phyloP scores from a whole-genome alignment of 2,888 invertebrate genomes.

The Halictus quadricinctus region DNA sequence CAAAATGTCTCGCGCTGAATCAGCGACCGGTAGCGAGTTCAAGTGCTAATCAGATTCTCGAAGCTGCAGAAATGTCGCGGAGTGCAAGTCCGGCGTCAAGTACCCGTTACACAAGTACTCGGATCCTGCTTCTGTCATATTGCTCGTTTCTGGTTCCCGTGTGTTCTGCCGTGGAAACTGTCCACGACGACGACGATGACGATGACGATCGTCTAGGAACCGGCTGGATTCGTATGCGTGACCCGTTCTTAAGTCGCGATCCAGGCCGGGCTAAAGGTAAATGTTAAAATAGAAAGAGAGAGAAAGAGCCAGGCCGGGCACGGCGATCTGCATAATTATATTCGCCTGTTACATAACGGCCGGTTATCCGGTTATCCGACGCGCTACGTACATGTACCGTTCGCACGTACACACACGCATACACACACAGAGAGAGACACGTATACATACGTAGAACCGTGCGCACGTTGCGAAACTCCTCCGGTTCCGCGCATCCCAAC shows the following conservation, averaged over 20 bases:
- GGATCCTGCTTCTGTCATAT: background rate
- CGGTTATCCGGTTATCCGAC: slow-evolving; percentile 70
- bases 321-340: slow-evolving; percentile 75
- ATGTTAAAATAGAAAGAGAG: slow-evolving; percentile 65
- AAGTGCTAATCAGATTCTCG: background rate
- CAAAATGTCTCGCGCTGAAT: background rate
- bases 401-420: slow-evolving; percentile 37
- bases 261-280: slow-evolving; percentile 74
- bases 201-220: slow-evolving; percentile 49
- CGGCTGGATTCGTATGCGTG: slow-evolving; percentile 68
- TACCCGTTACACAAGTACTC: background rate
- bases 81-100: background rate
- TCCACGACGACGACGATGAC: slow-evolving; percentile 4
- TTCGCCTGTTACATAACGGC: slow-evolving; percentile 73
- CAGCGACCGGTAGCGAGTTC: background rate
- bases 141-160: background rate
- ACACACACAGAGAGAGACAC: background rate
- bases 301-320: slow-evolving; percentile 49
- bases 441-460: background rate
- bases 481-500: slow-evolving; percentile 48
- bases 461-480: slow-evolving; percentile 52
- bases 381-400: slow-evolving; percentile 8
- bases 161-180: background rate
- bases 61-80: background rate
- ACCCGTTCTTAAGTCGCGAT: slow-evolving; percentile 64